phyloP scores from a whole-genome alignment of 1,140 invertebrate genomes.

The Calliphora vicina region DNA sequence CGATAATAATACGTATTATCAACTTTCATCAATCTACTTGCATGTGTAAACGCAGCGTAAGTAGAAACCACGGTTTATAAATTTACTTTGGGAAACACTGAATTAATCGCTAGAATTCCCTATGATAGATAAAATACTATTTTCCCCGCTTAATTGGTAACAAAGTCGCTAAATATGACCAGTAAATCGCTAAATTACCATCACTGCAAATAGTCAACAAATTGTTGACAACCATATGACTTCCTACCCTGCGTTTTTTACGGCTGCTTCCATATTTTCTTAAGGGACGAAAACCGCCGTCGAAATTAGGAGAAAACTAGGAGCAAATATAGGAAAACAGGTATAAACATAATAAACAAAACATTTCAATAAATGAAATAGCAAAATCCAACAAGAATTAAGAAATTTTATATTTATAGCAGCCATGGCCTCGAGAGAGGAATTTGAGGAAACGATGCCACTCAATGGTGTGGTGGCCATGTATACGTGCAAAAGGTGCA shows the following conservation, averaged over 20 bases:
- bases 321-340: not conserved
- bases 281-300: not conserved
- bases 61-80: too few species aligned
- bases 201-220: not conserved
- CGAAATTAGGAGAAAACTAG: not conserved
- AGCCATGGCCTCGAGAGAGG: slow-evolving; percentile 1
- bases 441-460: slow-evolving; percentile 6
- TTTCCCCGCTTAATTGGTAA: too few species aligned
- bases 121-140: too few species aligned
- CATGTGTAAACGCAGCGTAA: too few species aligned
- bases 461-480: not conserved
- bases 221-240: slow-evolving; percentile 33
- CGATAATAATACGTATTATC: too few species aligned
- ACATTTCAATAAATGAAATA: not conserved
- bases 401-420: not conserved
- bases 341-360: too few species aligned
- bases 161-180: too few species aligned
- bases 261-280: slow-evolving; percentile 5
- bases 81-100: too few species aligned
- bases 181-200: too few species aligned
- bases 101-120: too few species aligned
- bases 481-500: slow-evolving; percentile 23
- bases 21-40: too few species aligned
- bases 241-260: slow-evolving; percentile 15
- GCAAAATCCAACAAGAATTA: not conserved